Evolutionary conservation across 1,140 invertebrate species (phyloP).

Genomic region (Drosophila serrata): DNA sequence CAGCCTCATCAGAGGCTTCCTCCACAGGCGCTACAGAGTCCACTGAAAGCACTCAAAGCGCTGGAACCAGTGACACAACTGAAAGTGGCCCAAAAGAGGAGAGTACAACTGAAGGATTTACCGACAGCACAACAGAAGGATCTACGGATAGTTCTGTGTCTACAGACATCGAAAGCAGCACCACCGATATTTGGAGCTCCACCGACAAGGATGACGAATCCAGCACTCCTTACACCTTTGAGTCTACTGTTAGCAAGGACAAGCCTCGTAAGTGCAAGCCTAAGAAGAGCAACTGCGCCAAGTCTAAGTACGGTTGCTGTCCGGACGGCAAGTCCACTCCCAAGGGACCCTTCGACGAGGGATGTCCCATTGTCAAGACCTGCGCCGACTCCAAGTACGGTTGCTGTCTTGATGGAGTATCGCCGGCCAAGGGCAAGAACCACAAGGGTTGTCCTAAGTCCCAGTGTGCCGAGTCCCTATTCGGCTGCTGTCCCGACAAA

Average conservation of each 20-base stretch:
- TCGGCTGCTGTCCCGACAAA: conserved; percentile 94
- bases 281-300: conserved; percentile 88
- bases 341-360: conserved; percentile 93
- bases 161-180: conserved; percentile 64
- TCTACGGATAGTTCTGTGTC: conserved; percentile 61
- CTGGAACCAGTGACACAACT: conserved; percentile 42
- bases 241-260: conserved; percentile 85
- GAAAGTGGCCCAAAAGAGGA: conserved; percentile 40
- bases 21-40: conserved; percentile 46
- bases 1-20: conserved; percentile 36
- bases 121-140: conserved; percentile 47
- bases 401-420: conserved; percentile 96
- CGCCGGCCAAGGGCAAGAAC: conserved; percentile 91
- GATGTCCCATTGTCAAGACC: conserved; percentile 90
- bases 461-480: conserved; percentile 91
- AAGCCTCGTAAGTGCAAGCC: conserved; percentile 88
- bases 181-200: conserved; percentile 84
- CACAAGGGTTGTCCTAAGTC: conserved; percentile 91
- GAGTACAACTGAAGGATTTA: conserved; percentile 35
- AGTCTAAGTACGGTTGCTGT: conserved; percentile 94
- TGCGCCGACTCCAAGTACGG: conserved; percentile 93
- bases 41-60: conserved; percentile 50
- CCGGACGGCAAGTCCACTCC: conserved; percentile 93
- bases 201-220: conserved; percentile 65
- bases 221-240: conserved; percentile 86